Conservation (phyloP, 2,888 invertebrate genomes). For the Drosophila monieri region DNA sequence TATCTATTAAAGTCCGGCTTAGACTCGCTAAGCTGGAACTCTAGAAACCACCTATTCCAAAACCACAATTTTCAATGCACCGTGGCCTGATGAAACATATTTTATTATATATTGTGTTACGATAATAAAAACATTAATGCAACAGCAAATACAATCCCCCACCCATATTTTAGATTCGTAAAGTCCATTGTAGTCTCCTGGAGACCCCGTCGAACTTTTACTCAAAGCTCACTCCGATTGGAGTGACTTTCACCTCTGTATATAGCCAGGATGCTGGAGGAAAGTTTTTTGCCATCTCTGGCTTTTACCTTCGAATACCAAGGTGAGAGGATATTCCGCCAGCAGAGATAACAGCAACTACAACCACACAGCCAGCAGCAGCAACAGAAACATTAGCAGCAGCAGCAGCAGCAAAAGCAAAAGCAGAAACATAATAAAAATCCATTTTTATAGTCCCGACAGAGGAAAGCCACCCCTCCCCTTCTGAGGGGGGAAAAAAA, state of each 20-base stretch:
- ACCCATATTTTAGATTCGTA: not conserved
- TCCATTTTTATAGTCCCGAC: conserved; percentile 77
- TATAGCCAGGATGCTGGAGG: conserved; percentile 31
- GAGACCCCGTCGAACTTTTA: conserved; percentile 29
- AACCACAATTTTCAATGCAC: not conserved
- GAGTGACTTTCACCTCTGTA: conserved; percentile 29
- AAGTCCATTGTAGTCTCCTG: not conserved
- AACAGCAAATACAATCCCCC: not conserved
- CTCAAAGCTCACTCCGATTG: conserved; percentile 47
- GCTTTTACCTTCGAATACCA: conserved; percentile 41
- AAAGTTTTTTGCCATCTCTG: conserved; percentile 50
- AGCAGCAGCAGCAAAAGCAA: conserved; percentile 19
- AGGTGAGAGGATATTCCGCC: conserved; percentile 66
- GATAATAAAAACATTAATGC: not conserved
- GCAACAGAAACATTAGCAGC: conserved; percentile 14
- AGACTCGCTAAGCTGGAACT: not conserved
- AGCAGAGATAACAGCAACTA: conserved; percentile 58
- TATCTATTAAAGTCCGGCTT: not conserved
- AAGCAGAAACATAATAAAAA: conserved; percentile 68
- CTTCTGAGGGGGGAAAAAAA: conserved; percentile 17
- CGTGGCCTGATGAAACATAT: not conserved
- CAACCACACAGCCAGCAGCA: conserved; percentile 8
- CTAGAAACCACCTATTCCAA: not conserved
- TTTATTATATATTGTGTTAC: not conserved
- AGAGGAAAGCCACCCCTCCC: conserved; percentile 59